Base-by-base conservation (phyloP, 2,113 vertebrate genomes). In the Chaetops frenatus region DNA sequence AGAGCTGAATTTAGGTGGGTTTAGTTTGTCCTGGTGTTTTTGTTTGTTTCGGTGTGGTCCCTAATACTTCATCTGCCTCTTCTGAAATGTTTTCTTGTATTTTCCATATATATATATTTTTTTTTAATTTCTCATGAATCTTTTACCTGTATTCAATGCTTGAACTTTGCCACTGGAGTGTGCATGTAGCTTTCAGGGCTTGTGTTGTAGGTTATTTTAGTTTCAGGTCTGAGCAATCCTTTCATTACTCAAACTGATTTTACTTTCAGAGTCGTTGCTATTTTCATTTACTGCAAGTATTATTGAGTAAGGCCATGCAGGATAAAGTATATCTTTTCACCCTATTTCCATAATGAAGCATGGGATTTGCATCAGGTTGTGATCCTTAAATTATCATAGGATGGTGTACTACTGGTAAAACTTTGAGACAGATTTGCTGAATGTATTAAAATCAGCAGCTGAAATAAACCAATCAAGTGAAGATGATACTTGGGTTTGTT, bases 241-340 rank as follows among this genome's bases (percentile, higher is more conserved):
- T 77, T 85, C 7, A 25, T n/a, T 82, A 73, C 12, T 33, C 33
- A 42, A 50, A n/a, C 11, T 53, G n/a, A 51, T 66, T 65, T 82
- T 51, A 27, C 13, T 89, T 74, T 53, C 10, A 85, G 40, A 85
- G 31, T 81, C 7, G 10, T 60, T 48, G 33, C 2, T 36, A 11
- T 57, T 83, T 57, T 69, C 5, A 35, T 54, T 81, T 35, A 44
- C 36, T 74, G 73, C 4, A 57, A 58, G 48, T 51, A 28, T 61
- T 81, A 45, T 1, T 0, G 0, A 36, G n/a, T 57, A 29, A 86
- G 23, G 7, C 61, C 15, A 7, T 38, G 27, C 11, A 60, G 71
- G 57, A 29, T 38, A 9, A 19, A 58, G 0, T 45, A 0, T 13
- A 13, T 65, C 2, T 76, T 76, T 72, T 65, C 9, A 40, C 36